A percentile compares a stretch with the other conserved stretches of the same genome.
phyloP scores from a whole-genome alignment of 2,797 vertebrate genomes.

The Sorex maritimensis region DNA sequence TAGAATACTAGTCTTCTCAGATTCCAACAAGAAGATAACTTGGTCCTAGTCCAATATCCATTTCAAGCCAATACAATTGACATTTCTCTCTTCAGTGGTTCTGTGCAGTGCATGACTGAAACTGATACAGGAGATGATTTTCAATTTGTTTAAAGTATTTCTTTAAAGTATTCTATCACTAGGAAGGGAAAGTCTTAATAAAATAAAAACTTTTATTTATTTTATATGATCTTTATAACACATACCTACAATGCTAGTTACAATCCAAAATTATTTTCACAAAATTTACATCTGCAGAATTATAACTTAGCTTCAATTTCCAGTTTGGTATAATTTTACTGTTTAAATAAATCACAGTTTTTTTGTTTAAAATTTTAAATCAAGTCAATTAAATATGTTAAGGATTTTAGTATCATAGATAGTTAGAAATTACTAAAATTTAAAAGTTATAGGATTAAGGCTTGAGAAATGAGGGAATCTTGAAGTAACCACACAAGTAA shows the following conservation, averaged over 20 bases:
- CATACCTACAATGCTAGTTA: background rate
- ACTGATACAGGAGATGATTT: background rate
- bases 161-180: background rate
- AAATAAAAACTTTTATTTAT: background rate
- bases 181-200: background rate
- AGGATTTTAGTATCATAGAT: conserved; percentile 17
- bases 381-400: background rate
- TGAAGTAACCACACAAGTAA: background rate
- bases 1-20: conserved; percentile 8
- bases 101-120: background rate
- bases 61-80: background rate
- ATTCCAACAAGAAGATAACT: conserved; percentile 14
- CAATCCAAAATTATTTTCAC: conserved; percentile 21
- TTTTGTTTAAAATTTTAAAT: conserved; percentile 66
- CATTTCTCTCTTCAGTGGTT: too few relatives aligned
- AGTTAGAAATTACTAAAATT: conserved; percentile 52
- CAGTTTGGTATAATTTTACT: conserved; percentile 27
- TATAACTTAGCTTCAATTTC: conserved; percentile 36
- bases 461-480: background rate
- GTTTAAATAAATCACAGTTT: background rate
- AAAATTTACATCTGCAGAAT: conserved; percentile 38
- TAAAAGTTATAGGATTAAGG: background rate
- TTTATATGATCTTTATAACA: background rate
- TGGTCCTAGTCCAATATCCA: background rate
- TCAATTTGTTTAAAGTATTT: background rate